These are phyloP conservation scores for Avahi laniger DNA, from an alignment of 2,797 vertebrate species.

Conservation along the genomic window DNA sequence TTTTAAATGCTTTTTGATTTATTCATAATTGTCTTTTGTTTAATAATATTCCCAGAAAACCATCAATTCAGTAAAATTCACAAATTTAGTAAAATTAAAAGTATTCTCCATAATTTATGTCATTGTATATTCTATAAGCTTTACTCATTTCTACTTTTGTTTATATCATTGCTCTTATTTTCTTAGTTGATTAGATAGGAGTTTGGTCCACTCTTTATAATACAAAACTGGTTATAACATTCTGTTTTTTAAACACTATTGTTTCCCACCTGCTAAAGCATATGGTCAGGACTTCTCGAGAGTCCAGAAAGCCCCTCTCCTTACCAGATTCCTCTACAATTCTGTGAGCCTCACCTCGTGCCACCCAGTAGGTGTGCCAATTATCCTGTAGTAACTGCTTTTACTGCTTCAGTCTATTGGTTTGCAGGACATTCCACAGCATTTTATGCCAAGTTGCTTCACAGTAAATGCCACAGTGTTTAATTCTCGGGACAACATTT, in stretches of 20 bases:
- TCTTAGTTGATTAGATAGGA: neutral
- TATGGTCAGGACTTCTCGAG: neutral
- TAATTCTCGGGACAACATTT: neutral
- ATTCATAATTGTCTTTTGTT: neutral
- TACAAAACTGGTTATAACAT: neutral
- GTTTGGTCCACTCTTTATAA: neutral
- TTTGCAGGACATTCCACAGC: neutral
- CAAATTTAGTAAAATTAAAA: neutral
- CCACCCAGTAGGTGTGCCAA: neutral
- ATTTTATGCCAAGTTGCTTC: neutral
- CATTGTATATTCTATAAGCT: neutral
- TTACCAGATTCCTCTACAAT: neutral
- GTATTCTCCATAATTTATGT: neutral
- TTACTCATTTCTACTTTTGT: neutral
- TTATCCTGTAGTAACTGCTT: neutral
- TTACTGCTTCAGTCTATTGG: neutral
- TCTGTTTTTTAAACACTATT: neutral
- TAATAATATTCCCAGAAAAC: neutral
- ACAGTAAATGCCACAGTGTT: neutral
- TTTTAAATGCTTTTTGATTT: neutral
- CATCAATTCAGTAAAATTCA: neutral
- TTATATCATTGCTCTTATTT: neutral
- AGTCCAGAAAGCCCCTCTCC: neutral
- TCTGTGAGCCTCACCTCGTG: neutral
- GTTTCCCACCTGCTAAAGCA: neutral